Conservation (phyloP, 2,113 vertebrate genomes). For the Rhizomys pruinosus region DNA sequence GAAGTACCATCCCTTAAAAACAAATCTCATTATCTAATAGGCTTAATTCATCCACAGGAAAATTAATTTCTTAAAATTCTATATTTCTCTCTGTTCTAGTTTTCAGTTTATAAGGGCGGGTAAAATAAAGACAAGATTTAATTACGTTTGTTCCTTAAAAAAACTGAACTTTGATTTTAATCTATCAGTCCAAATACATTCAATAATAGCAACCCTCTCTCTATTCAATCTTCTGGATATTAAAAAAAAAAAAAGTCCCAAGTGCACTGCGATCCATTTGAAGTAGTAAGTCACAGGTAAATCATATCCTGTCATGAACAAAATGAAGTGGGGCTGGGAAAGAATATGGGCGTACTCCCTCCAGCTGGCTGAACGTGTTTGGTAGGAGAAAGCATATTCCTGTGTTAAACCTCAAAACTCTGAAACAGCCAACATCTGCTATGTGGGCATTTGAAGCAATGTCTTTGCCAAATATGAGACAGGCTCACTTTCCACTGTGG, state of each 20-base stretch:
- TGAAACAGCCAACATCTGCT: slow-evolving; percentile 63
- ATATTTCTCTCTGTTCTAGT: background rate
- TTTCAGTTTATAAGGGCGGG: slow-evolving; percentile 45
- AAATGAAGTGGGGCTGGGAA: background rate
- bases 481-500: slow-evolving; percentile 78
- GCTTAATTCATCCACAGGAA: slow-evolving; percentile 51
- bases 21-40: slow-evolving; percentile 20
- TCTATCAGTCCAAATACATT: slow-evolving; percentile 50
- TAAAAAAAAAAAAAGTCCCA: background rate
- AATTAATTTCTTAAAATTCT: slow-evolving; percentile 22
- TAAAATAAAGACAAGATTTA: slow-evolving; percentile 59
- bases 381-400: slow-evolving; percentile 67
- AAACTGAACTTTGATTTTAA: slow-evolving; percentile 68
- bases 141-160: slow-evolving; percentile 65
- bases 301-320: slow-evolving; percentile 36
- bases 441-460: slow-evolving; percentile 23
- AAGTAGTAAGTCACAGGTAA: slow-evolving; percentile 63
- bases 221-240: slow-evolving; percentile 58
- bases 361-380: slow-evolving; percentile 43
- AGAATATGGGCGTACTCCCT: background rate
- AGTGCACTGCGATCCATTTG: slow-evolving; percentile 33
- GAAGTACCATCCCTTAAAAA: slow-evolving; percentile 55
- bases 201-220: slow-evolving; percentile 58
- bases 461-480: slow-evolving; percentile 75
- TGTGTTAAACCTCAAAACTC: slow-evolving; percentile 58